Base-by-base conservation (phyloP, 2,888 invertebrate genomes). In the Euphydryas editha region DNA sequence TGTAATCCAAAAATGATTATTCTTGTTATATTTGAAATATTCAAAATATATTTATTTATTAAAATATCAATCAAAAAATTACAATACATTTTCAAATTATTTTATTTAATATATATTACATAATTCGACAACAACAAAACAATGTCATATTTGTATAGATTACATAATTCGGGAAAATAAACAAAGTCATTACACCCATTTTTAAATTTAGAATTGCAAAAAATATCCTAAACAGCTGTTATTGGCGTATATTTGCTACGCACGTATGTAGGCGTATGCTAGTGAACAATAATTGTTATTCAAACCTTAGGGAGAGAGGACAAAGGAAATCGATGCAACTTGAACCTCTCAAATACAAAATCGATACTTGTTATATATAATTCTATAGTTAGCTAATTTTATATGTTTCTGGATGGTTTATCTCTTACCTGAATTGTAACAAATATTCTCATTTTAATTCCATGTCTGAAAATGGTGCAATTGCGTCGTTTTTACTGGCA, bases 401-500 rank as follows among this genome's bases (percentile, higher is more conserved):
- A 6, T 51, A 15, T 24, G 21, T 24, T 6, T 24, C 42, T 21
- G 54, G 56, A 65, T 62, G 39, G 65, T 44, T n/a, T 30, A 57
- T 71, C 71, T 81, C 86, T 84, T 72, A 92, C 92, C 90, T 87
- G 85, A 79, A 82, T 83, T 81, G 81, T 76, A 76, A 81, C 82
- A 84, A 82, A 80, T 81, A 84, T 83, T 85, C 78, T 91, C 92
- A 93, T 91, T 91, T 87, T 91, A 88, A 85, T 85, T 86, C 88
- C 93, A 93, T 92, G 88, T 90, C 86, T 81, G 75, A 80, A 80
- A 85, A 89, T 76, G 87, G 87, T 87, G 87, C 86, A 93, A 94
- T 94, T 94, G 94, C 94, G 94, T 94, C 93, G 94, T 94, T 88
- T 71, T 87, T 83, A 85, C 87, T 93, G 88, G 90, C 91, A 91